Conservation (phyloP, 35 echinoderm and acorn worm species). For the Ophiothrix spiculata region DNA sequence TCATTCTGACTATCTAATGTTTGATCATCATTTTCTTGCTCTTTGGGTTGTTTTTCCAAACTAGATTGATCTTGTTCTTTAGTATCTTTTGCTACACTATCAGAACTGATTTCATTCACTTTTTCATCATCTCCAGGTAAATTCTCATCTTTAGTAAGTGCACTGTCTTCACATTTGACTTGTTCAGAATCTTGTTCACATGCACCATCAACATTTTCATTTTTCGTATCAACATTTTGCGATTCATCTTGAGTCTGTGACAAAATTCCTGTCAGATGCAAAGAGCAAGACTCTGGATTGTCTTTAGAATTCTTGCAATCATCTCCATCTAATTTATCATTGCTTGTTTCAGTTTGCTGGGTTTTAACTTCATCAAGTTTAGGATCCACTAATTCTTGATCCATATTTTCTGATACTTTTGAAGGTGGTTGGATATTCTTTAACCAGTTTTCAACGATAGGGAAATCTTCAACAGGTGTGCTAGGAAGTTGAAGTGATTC, state of each 20-base stretch:
- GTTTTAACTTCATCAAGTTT: not conserved
- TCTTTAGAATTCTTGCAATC: not conserved
- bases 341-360: not conserved
- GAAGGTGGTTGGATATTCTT: not conserved
- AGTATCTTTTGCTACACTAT: too few species aligned
- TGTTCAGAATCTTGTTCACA: too few species aligned
- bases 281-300: not conserved
- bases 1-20: too few species aligned
- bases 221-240: not conserved
- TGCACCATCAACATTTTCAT: not conserved
- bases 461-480: not conserved
- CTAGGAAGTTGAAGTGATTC: not conserved
- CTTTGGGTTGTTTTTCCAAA: too few species aligned
- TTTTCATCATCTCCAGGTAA: too few species aligned
- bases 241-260: not conserved
- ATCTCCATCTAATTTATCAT: slow-evolving; percentile 13
- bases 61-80: too few species aligned
- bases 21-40: too few species aligned
- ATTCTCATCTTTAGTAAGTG: too few species aligned
- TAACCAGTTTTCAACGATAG: slow-evolving; percentile 5
- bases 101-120: too few species aligned
- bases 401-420: too few species aligned
- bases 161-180: too few species aligned
- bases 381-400: not conserved
- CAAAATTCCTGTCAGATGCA: not conserved